These are phyloP conservation scores for Sporophila hypoxantha DNA, from an alignment of 2,113 vertebrate species.

Conservation along the genomic window DNA sequence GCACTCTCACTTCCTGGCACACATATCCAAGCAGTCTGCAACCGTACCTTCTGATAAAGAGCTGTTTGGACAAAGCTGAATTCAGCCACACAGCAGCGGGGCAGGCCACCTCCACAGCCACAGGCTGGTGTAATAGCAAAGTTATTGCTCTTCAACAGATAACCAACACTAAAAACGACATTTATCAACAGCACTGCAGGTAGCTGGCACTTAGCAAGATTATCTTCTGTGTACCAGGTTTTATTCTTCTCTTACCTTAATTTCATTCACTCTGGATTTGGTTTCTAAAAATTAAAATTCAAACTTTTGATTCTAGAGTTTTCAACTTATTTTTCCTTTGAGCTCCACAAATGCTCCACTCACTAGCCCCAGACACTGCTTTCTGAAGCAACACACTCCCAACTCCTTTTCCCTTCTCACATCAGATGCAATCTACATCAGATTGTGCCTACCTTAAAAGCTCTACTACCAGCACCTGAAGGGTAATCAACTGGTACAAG, in stretches of 20 bases:
- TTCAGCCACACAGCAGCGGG: neutral
- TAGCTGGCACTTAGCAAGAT: neutral
- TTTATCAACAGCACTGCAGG: neutral
- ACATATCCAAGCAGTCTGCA: neutral
- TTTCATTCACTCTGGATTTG: neutral
- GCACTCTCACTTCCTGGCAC: neutral
- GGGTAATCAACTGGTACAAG: neutral
- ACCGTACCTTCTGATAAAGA: accelerated
- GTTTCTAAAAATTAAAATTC: neutral
- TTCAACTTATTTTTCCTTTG: neutral
- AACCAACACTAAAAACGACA: neutral
- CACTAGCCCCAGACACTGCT: neutral
- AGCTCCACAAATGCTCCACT: neutral
- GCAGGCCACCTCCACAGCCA: neutral
- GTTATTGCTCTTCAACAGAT: neutral
- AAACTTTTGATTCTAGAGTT: neutral
- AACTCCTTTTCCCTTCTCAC: neutral
- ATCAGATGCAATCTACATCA: neutral
- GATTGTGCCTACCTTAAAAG: neutral
- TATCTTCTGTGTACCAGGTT: neutral
- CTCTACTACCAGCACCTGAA: neutral
- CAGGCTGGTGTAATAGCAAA: neutral
- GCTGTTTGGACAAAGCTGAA: neutral
- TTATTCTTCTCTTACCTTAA: neutral
- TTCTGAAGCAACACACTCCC: neutral